Percentiles rank a stretch among this genome's conserved stretches.
Conservation (phyloP, 2,888 invertebrate genomes). For the Frankliniella intonsa region DNA sequence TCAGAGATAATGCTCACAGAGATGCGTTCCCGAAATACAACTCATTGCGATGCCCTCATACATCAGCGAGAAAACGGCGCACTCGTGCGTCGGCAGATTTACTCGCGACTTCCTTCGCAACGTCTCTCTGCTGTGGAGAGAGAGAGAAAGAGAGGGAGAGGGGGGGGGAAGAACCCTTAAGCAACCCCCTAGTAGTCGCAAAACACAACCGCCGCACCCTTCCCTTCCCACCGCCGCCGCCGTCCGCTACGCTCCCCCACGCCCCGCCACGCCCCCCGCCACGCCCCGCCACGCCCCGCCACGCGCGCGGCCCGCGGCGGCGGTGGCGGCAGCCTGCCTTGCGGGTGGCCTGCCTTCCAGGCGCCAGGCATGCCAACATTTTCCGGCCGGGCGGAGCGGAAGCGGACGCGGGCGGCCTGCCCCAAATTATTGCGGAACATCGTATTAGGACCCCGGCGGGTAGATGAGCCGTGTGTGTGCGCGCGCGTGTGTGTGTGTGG, state of each 20-base stretch:
- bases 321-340: not conserved
- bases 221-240: not conserved
- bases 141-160: too few relatives aligned
- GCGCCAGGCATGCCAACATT: not conserved
- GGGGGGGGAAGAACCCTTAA: not conserved
- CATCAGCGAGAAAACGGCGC: too few relatives aligned
- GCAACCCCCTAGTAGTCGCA: not conserved
- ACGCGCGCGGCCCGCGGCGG: not conserved
- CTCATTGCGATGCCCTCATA: too few relatives aligned
- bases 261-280: not conserved
- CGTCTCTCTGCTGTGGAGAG: too few relatives aligned
- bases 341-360: not conserved
- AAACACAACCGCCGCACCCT: not conserved
- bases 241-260: not conserved
- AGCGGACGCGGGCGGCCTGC: not conserved
- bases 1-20: too few relatives aligned
- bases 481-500: not conserved
- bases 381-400: constrained; percentile 10
- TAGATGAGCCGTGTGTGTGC: not conserved
- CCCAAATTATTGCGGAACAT: not conserved
- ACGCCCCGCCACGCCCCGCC: not conserved
- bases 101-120: too few relatives aligned
- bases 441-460: not conserved
- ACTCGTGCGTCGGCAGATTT: too few relatives aligned
- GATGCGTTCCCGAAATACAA: too few relatives aligned